Percentiles rank a stretch among this genome's conserved stretches.
phyloP scores from a whole-genome alignment of 2,797 vertebrate species.

The Chloroceryle inda region DNA sequence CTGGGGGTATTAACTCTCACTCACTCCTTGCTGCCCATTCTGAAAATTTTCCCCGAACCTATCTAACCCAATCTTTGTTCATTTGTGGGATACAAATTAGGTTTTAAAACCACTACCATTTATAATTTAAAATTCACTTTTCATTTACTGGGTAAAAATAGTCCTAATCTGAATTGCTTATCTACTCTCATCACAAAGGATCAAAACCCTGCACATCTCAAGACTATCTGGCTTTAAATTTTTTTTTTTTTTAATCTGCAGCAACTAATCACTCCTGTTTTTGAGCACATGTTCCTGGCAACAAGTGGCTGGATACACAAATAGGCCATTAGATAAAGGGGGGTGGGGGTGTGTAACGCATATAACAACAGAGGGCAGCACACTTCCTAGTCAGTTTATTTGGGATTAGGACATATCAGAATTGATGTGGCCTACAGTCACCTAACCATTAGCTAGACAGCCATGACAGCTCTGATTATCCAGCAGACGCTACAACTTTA shows the following conservation, averaged over 20 bases:
- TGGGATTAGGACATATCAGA: neutral
- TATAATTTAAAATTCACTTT: neutral
- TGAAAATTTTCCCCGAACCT: neutral
- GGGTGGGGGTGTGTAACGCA: rapidly evolving
- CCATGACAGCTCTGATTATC: neutral
- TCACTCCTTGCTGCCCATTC: neutral
- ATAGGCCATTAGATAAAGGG: neutral
- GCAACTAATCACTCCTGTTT: neutral
- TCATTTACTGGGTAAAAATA: neutral
- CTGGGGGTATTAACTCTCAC: neutral
- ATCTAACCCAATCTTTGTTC: neutral
- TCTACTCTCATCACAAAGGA: neutral
- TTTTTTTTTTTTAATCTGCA: neutral
- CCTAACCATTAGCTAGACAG: neutral
- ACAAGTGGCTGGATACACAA: neutral
- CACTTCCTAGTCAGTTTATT: neutral
- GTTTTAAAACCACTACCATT: neutral
- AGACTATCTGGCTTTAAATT: neutral
- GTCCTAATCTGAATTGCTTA: neutral
- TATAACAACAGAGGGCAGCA: neutral
- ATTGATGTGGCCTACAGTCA: neutral
- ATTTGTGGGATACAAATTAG: neutral
- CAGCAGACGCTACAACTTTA: neutral
- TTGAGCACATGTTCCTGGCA: neutral
- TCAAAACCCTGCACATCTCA: neutral